These are phyloP conservation scores for Chelon auratus DNA, from an alignment of 2,797 vertebrate species.

Conservation along the genomic window DNA sequence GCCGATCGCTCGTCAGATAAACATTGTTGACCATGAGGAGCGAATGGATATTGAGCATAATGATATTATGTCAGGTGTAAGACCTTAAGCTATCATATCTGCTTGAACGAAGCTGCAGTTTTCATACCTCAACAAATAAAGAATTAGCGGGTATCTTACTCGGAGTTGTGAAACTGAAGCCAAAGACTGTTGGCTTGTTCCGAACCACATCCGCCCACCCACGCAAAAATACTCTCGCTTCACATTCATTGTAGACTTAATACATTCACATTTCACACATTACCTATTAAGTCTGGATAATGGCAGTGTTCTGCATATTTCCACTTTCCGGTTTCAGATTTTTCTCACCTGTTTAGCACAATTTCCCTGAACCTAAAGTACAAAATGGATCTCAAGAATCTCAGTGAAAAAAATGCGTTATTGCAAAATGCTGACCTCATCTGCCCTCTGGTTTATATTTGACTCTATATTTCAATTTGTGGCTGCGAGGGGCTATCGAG, in stretches of 20 bases:
- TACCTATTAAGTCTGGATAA: no score
- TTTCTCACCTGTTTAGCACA: no score
- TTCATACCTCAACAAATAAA: slow-evolving; percentile 54
- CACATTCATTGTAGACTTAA: no score
- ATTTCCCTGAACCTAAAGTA: no score
- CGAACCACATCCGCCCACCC: background rate
- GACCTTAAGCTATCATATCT: slow-evolving; percentile 34
- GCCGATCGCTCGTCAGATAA: slow-evolving; percentile 42
- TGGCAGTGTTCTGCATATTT: no score
- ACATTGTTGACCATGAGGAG: slow-evolving; percentile 44
- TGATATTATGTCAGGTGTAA: slow-evolving; percentile 53
- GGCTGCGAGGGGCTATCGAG: slow-evolving; percentile 21
- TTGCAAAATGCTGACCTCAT: slow-evolving; percentile 39
- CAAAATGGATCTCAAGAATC: no score
- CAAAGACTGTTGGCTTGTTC: slow-evolving; percentile 19
- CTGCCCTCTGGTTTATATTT: slow-evolving; percentile 45
- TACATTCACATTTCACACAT: no score
- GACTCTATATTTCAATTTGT: slow-evolving; percentile 45
- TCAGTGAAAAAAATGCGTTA: background rate
- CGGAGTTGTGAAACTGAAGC: slow-evolving; percentile 41
- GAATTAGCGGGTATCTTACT: slow-evolving; percentile 47
- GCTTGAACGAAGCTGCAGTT: slow-evolving; percentile 51
- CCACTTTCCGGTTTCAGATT: no score
- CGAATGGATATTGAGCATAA: slow-evolving; percentile 37
- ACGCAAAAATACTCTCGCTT: no score